Evolutionary conservation across 2,888 invertebrate species (phyloP).

Genomic region (Epistrophe eligans): DNA sequence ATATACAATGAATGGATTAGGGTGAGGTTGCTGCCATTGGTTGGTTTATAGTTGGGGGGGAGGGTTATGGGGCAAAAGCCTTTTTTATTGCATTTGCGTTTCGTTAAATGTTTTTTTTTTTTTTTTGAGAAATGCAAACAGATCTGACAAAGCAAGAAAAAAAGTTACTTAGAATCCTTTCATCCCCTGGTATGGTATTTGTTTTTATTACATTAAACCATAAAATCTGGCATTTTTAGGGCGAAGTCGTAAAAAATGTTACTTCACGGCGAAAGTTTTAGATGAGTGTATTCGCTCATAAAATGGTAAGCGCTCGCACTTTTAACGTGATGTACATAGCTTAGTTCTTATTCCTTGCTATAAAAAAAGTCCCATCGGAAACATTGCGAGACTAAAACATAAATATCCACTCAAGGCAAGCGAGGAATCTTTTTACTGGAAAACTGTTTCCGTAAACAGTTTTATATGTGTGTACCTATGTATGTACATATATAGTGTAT

Average conservation of each 20-base stretch:
- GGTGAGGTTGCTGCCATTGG: background rate
- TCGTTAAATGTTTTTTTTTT: constrained; percentile 55
- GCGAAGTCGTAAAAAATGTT: constrained; percentile 64
- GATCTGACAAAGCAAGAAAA: constrained; percentile 18
- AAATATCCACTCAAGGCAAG: constrained; percentile 69
- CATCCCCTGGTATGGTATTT: constrained; percentile 34
- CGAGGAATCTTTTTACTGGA: constrained; percentile 6
- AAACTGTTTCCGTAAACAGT: constrained; percentile 63
- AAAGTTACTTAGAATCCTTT: constrained; percentile 48
- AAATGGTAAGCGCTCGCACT: constrained; percentile 62
- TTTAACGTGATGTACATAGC: constrained; percentile 39
- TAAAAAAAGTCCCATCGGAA: constrained; percentile 48
- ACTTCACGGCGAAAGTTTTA: constrained; percentile 36
- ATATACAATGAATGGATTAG: constrained; percentile 38
- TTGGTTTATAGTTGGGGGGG: background rate
- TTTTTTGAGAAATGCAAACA: constrained; percentile 10
- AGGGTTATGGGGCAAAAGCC: constrained; percentile 23
- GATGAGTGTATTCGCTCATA: constrained; percentile 68
- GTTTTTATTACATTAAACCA: constrained; percentile 62
- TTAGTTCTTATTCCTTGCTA: constrained; percentile 14
- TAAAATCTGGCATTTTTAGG: constrained; percentile 69
- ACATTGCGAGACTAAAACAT: constrained; percentile 51
- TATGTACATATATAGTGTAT: too few species aligned
- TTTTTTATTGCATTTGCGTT: constrained; percentile 55
- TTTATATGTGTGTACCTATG: constrained; percentile 30